These are phyloP conservation scores for Raja brachyura DNA, from an alignment of 2,113 vertebrate species.

Conservation along the genomic window DNA sequence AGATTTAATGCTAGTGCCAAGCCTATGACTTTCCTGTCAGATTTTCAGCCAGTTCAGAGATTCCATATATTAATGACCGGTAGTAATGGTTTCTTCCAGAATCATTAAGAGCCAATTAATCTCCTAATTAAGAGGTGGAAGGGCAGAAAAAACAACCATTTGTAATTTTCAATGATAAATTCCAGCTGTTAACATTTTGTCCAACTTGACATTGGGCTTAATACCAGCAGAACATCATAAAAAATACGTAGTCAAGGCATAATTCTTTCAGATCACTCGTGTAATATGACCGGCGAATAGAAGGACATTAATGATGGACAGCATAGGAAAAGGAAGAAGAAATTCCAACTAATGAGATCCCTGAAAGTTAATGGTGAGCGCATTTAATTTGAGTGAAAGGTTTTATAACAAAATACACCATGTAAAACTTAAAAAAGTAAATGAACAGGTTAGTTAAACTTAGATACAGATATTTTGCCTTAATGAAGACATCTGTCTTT, in stretches of 20 bases:
- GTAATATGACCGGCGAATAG: not conserved
- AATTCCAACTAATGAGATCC: constrained; percentile 2
- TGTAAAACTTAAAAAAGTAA: not conserved
- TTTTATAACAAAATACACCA: not conserved
- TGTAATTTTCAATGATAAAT: constrained; percentile 29
- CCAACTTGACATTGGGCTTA: constrained; percentile 8
- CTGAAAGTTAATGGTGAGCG: not conserved
- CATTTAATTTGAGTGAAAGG: not conserved
- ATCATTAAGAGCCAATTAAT: constrained; percentile 36
- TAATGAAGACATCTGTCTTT: not conserved
- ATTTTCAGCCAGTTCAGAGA: constrained; percentile 1
- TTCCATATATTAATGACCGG: constrained; percentile 18
- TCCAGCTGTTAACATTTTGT: constrained; percentile 34
- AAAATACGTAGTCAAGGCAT: not conserved
- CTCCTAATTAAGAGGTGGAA: constrained; percentile 22
- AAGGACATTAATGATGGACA: not conserved
- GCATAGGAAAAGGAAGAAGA: not conserved
- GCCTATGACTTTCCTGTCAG: not conserved
- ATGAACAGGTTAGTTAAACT: not conserved
- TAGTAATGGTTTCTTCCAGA: constrained; percentile 35
- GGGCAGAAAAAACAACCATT: constrained; percentile 29
- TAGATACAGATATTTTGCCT: not conserved
- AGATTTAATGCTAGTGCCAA: constrained; percentile 12
- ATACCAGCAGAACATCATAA: constrained; percentile 24
- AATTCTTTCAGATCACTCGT: constrained; percentile 14